Percentiles rank a stretch among this genome's conserved stretches.
phyloP scores from a whole-genome alignment of 2,888 invertebrate species.

The Lasiommata megera region DNA sequence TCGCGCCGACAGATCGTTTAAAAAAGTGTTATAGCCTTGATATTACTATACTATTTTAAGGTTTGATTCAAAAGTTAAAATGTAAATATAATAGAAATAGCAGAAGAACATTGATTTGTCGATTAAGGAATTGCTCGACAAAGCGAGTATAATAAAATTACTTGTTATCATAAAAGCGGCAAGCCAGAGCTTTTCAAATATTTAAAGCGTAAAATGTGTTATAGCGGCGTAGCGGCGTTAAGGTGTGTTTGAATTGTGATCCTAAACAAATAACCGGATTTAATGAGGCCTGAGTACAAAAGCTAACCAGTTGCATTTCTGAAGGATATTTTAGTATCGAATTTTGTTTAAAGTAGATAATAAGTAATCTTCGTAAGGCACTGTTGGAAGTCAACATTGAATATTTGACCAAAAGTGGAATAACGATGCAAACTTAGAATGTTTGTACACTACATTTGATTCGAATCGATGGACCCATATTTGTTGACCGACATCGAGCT shows the following conservation, averaged over 20 bases:
- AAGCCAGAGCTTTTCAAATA: slow-evolving; percentile 67
- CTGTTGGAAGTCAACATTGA: not conserved
- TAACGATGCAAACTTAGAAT: too few relatives aligned
- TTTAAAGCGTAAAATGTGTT: slow-evolving; percentile 74
- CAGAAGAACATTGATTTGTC: too few relatives aligned
- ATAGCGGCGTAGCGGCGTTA: slow-evolving; percentile 63
- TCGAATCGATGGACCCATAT: too few relatives aligned
- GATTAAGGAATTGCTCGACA: slow-evolving; percentile 12
- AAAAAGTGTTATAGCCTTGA: too few relatives aligned
- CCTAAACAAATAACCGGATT: slow-evolving; percentile 75
- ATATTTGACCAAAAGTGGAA: too few relatives aligned
- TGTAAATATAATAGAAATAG: too few relatives aligned
- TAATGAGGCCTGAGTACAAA: slow-evolving; percentile 65
- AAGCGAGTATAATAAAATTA: slow-evolving; percentile 48
- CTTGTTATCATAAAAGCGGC: slow-evolving; percentile 66
- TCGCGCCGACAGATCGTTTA: too few relatives aligned
- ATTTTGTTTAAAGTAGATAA: not conserved
- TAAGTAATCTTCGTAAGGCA: not conserved
- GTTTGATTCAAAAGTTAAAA: too few relatives aligned
- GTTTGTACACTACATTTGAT: too few relatives aligned
- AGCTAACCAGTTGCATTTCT: slow-evolving; percentile 33
- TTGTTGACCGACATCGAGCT: too few relatives aligned
- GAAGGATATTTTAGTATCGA: slow-evolving; percentile 1
- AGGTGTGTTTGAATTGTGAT: slow-evolving; percentile 66
- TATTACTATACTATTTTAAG: too few relatives aligned